Evolutionary conservation across 2,888 invertebrate species (phyloP).

Genomic region (Panzeria rudis): DNA sequence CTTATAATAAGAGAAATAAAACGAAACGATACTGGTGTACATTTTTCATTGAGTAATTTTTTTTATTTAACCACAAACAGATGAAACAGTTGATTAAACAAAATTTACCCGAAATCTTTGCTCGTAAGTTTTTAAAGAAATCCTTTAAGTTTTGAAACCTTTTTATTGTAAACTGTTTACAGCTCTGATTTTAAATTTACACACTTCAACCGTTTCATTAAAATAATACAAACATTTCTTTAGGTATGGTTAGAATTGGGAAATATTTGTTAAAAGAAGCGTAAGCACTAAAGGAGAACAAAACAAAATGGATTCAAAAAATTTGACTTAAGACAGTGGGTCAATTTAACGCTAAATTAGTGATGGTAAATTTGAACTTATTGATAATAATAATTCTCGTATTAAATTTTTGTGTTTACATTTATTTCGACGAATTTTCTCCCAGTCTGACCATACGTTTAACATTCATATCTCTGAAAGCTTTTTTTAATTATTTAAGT

Average conservation of each 20-base stretch:
- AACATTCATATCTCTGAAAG: slow-evolving; percentile 10
- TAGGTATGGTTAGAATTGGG: neutral
- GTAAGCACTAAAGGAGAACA: too few relatives aligned
- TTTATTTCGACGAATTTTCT: neutral
- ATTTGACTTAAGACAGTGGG: too few relatives aligned
- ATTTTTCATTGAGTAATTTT: too few relatives aligned
- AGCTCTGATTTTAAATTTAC: slow-evolving; percentile 57
- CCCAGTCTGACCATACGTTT: neutral
- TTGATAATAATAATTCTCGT: too few relatives aligned
- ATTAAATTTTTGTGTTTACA: neutral
- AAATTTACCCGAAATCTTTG: too few relatives aligned
- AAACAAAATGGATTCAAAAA: too few relatives aligned
- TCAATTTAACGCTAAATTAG: too few relatives aligned
- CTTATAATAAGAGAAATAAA: too few relatives aligned
- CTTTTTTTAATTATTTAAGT: slow-evolving; percentile 11
- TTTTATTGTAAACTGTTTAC: slow-evolving; percentile 49
- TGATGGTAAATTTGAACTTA: too few relatives aligned
- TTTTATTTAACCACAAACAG: neutral
- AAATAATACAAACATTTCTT: neutral
- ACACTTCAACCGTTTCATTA: neutral
- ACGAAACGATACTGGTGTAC: too few relatives aligned
- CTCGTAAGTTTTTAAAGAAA: neutral
- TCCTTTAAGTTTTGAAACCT: neutral
- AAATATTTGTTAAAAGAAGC: neutral
- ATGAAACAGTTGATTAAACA: too few relatives aligned